Evolutionary conservation across 2,888 invertebrate genomes (phyloP).

Genomic region (Drosophila formosana): DNA sequence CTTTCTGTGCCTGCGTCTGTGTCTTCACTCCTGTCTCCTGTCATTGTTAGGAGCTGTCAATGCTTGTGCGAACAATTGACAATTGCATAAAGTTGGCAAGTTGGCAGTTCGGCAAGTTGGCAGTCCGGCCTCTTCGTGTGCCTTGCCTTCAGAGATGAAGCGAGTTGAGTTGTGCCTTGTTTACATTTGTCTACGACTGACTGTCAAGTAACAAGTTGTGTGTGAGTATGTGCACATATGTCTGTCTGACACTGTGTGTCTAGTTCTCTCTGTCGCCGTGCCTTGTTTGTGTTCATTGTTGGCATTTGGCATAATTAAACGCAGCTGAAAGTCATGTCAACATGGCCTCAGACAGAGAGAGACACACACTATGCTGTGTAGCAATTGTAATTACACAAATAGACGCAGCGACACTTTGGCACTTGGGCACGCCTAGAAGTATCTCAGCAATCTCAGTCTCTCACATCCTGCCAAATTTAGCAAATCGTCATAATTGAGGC

Average conservation of each 20-base stretch:
- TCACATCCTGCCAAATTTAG: constrained; percentile 37
- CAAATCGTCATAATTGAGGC: constrained; percentile 57
- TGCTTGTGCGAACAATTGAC: constrained; percentile 55
- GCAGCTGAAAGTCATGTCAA: constrained; percentile 67
- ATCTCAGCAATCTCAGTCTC: constrained; percentile 10
- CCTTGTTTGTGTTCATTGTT: constrained; percentile 65
- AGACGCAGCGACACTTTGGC: constrained; percentile 40
- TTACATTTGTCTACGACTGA: constrained; percentile 49
- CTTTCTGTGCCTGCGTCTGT: neutral
- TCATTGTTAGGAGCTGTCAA: constrained; percentile 68
- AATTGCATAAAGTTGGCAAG: constrained; percentile 59
- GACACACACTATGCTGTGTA: constrained; percentile 19
- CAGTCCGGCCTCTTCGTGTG: constrained; percentile 3
- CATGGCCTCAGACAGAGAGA: constrained; percentile 21
- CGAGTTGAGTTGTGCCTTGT: constrained; percentile 29
- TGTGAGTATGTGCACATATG: constrained; percentile 29
- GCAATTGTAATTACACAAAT: constrained; percentile 54
- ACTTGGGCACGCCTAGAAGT: constrained; percentile 36
- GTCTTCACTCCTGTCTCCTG: neutral
- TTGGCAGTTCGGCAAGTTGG: constrained; percentile 13
- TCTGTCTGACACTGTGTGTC: constrained; percentile 25
- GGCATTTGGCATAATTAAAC: constrained; percentile 75
- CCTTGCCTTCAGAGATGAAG: neutral
- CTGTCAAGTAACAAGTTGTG: constrained; percentile 46
- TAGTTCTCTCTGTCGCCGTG: constrained; percentile 10